These are phyloP conservation scores for Aegithalos caudatus DNA, from an alignment of 2,113 vertebrate species.

Conservation along the genomic window DNA sequence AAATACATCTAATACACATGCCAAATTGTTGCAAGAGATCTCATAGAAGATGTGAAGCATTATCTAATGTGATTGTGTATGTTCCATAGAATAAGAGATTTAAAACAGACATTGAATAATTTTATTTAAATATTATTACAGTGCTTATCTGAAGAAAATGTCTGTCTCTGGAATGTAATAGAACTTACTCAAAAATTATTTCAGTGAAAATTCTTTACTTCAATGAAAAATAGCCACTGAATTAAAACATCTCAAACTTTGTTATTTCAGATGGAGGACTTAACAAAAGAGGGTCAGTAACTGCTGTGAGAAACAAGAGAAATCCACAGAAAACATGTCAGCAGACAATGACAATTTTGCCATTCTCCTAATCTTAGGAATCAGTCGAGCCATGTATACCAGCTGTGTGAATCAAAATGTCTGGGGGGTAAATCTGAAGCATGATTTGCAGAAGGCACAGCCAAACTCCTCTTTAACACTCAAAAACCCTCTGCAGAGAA, in stretches of 20 bases:
- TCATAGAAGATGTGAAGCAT: neutral
- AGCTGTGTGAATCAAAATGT: neutral
- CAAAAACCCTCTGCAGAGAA: neutral
- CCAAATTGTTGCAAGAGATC: neutral
- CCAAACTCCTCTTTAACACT: neutral
- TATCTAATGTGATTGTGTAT: neutral
- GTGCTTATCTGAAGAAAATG: neutral
- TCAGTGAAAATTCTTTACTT: neutral
- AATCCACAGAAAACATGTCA: neutral
- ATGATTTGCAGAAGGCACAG: neutral
- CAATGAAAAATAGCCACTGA: neutral
- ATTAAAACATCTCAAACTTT: neutral
- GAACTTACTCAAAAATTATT: neutral
- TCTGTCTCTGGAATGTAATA: neutral
- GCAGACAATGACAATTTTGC: neutral
- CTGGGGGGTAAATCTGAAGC: neutral
- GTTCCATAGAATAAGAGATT: neutral
- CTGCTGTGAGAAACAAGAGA: neutral
- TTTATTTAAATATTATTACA: slow-evolving; percentile 17
- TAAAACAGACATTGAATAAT: neutral
- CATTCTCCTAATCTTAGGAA: neutral
- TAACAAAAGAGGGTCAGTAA: neutral
- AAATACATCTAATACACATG: neutral
- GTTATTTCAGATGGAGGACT: neutral
- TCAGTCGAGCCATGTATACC: neutral